phyloP scores from a whole-genome alignment of 2,113 vertebrate species.

The Lates calcarifer region DNA sequence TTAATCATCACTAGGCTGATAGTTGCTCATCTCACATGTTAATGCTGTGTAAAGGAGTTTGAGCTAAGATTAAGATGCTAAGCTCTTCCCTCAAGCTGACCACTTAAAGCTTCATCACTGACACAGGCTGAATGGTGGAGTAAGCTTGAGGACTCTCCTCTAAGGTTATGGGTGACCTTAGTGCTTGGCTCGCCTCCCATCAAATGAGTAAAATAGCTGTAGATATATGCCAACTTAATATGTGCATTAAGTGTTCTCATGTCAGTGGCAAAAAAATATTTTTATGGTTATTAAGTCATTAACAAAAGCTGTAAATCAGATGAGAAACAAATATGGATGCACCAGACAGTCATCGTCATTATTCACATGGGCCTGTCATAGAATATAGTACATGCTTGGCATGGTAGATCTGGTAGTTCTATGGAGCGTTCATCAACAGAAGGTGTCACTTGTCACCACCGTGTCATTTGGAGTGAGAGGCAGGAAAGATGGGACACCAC shows the following conservation, averaged over 20 bases:
- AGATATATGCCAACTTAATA: not conserved
- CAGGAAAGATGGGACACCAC: constrained; percentile 25
- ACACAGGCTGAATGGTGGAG: not conserved
- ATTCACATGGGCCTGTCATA: constrained; percentile 27
- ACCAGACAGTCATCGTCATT: not conserved
- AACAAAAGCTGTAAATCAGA: constrained; percentile 40
- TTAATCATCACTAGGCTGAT: constrained; percentile 35
- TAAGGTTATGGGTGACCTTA: constrained; percentile 18
- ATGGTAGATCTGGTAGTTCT: constrained; percentile 52
- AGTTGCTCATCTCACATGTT: constrained; percentile 37
- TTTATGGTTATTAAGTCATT: not conserved
- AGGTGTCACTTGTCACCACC: constrained; percentile 52
- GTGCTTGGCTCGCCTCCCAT: constrained; percentile 10
- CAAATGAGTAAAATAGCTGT: constrained; percentile 1
- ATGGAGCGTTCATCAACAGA: constrained; percentile 63
- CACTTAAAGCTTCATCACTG: constrained; percentile 41
- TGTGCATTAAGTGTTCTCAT: not conserved
- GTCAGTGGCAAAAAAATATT: not conserved
- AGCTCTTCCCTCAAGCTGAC: constrained; percentile 26
- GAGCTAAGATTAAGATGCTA: constrained; percentile 47
- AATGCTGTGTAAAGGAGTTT: constrained; percentile 48
- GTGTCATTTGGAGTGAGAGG: constrained; percentile 26
- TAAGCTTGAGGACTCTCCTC: constrained; percentile 15
- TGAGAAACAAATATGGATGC: not conserved
- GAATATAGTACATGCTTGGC: constrained; percentile 17